Evolutionary conservation across 2,113 vertebrate genomes (phyloP).

Genomic region (Notothenia coriiceps): DNA sequence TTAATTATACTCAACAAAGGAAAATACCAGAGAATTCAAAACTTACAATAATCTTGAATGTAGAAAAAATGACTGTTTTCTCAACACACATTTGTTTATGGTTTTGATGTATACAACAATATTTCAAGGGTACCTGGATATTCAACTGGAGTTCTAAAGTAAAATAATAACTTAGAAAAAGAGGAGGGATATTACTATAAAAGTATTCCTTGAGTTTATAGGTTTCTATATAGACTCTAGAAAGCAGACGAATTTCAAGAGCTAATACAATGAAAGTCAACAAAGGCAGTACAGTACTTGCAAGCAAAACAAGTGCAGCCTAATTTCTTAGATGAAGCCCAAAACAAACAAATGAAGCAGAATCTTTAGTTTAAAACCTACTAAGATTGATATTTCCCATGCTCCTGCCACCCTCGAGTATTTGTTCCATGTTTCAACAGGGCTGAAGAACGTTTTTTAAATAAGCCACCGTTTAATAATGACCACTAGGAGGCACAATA

Average conservation of each 20-base stretch:
- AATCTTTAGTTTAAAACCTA: neutral
- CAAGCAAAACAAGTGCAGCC: neutral
- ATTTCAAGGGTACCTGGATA: neutral
- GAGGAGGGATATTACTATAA: neutral
- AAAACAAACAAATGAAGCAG: neutral
- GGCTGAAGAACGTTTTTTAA: neutral
- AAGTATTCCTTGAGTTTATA: neutral
- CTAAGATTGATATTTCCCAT: neutral
- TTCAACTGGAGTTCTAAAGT: neutral
- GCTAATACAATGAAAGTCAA: constrained; percentile 2
- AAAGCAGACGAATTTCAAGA: constrained; percentile 4
- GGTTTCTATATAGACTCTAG: neutral
- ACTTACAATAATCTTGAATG: neutral
- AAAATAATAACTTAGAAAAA: neutral
- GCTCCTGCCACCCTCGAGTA: neutral
- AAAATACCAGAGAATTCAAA: constrained; percentile 6
- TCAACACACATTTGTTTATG: neutral
- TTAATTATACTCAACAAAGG: constrained; percentile 20
- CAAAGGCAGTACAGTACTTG: constrained; percentile 13
- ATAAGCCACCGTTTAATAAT: constrained; percentile 11
- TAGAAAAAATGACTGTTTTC: neutral
- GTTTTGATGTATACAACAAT: neutral
- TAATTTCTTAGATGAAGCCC: neutral
- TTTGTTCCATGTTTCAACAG: neutral
- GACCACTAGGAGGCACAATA: constrained; percentile 78